Base-by-base conservation (phyloP, 2,797 vertebrate genomes). In the Strix occidentalis region DNA sequence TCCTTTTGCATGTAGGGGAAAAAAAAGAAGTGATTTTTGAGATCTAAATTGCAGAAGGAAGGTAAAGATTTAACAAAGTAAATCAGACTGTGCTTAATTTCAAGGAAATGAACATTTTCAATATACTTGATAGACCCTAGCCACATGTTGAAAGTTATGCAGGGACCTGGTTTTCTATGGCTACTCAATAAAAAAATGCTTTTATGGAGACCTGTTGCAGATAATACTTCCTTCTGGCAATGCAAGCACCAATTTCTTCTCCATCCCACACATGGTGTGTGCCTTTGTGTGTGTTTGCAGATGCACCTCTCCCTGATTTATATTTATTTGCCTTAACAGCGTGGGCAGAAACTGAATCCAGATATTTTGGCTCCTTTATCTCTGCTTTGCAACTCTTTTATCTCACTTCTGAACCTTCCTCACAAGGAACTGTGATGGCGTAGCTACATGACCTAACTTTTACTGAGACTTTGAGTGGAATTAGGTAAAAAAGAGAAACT, bases 261-360 rank as follows among this genome's bases (percentile, higher is more conserved):
- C 71, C 94, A 75, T 87, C 95, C 89, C 89, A 96, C 95, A 77
- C 60, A 39, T 45, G 80, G 35, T 4, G 28, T 19, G 33, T 78
- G 58, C 64, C 70, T 95, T 79, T 89, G 63, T 78, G 84, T 56
- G 58, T 75, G 79, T 86, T 51, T 92, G 91, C 92, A 96, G 81
- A 94, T 43, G 76, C 65, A 65, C 41, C 43, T 80, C 82, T 92
- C 89, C 25, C 81, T 5, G 39, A 61, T 77, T 87, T 83, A 29
- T 72, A 77, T 83, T 93, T 93, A 53, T 74, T 85, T 89, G 58
- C 64, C 86, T 94, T 87, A 91, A 54, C 35, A 78, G 91, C 10
- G 76, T 89, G 91, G 92, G 91, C 87, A 85, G 82, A 78, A 91
- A 81, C 45, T 8, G 60, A 91, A 95, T 70, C 77, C 80, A 90